Conservation (phyloP, 64 coral and sea anemone species). For the Stichodactyla helianthus region DNA sequence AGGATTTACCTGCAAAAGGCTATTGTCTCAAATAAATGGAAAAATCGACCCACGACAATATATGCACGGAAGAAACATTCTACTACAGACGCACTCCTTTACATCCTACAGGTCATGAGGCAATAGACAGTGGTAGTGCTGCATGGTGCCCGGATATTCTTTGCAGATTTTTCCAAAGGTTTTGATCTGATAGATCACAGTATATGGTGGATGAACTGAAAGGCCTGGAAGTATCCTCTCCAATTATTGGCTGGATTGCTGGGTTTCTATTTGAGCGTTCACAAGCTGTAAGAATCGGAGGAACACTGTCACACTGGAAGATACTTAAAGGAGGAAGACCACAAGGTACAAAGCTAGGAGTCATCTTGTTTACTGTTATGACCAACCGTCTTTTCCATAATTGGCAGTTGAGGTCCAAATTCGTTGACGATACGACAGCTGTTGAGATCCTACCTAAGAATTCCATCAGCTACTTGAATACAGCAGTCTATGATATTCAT, state of each 20-base stretch:
- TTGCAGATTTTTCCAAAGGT: slow-evolving; percentile 43
- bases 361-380: slow-evolving; percentile 29
- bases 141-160: slow-evolving; percentile 33
- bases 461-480: slow-evolving; percentile 13
- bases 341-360: slow-evolving; percentile 30
- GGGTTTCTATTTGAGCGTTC: background rate
- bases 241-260: slow-evolving; percentile 21
- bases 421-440: slow-evolving; percentile 60
- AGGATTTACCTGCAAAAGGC: no score
- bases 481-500: slow-evolving; percentile 9
- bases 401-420: slow-evolving; percentile 30
- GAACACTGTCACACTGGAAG: background rate
- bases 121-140: slow-evolving; percentile 28
- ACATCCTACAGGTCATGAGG: no score
- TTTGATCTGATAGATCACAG: slow-evolving; percentile 49
- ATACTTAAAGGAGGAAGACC: slow-evolving; percentile 23
- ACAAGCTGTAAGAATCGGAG: slow-evolving; percentile 30
- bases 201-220: slow-evolving; percentile 29
- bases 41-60: no score
- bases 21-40: no score
- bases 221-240: background rate
- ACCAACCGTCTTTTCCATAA: background rate
- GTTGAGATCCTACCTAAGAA: slow-evolving; percentile 51
- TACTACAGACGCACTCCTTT: no score
- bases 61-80: no score